Percentiles rank a stretch among this genome's conserved stretches.
These are phyloP conservation scores for Liolophura sinensis DNA, from an alignment of 1,140 invertebrate species.

Conservation along the genomic window DNA sequence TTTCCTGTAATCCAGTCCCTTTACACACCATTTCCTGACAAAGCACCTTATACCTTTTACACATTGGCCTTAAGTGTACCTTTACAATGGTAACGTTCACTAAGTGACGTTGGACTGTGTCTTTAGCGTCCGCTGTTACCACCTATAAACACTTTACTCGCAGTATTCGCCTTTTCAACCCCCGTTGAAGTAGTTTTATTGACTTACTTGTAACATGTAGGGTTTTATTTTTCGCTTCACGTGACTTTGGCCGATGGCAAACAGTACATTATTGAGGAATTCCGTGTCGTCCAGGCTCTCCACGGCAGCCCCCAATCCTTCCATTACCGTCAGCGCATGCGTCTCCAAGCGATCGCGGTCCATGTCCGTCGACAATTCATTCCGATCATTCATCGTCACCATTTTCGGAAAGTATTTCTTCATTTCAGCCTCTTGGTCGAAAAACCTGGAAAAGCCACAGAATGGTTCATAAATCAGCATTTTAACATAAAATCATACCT, in stretches of 20 bases:
- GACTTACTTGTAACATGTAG: constrained; percentile 45
- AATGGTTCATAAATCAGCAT: too few species aligned
- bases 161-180: too few species aligned
- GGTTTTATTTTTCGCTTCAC: constrained; percentile 47
- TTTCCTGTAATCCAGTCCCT: too few species aligned
- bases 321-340: constrained; percentile 43
- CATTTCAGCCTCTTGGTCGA: constrained; percentile 41
- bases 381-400: constrained; percentile 46
- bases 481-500: too few species aligned
- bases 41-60: too few species aligned
- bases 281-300: constrained; percentile 45
- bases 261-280: constrained; percentile 44
- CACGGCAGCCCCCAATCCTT: constrained; percentile 40
- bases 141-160: too few species aligned
- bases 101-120: too few species aligned
- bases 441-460: constrained; percentile 32
- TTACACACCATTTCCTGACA: too few species aligned
- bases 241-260: constrained; percentile 49
- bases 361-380: constrained; percentile 46
- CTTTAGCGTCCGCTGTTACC: too few species aligned
- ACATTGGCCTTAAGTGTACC: too few species aligned
- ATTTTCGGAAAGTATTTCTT: constrained; percentile 49
- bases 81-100: too few species aligned
- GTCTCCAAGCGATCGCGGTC: constrained; percentile 45
- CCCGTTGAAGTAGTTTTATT: too few species aligned